Evolutionary conservation across 2,797 vertebrate species (phyloP), one percentile per base, ranked within the genome.

Genomic region (Pseudochirops cupreus): DNA sequence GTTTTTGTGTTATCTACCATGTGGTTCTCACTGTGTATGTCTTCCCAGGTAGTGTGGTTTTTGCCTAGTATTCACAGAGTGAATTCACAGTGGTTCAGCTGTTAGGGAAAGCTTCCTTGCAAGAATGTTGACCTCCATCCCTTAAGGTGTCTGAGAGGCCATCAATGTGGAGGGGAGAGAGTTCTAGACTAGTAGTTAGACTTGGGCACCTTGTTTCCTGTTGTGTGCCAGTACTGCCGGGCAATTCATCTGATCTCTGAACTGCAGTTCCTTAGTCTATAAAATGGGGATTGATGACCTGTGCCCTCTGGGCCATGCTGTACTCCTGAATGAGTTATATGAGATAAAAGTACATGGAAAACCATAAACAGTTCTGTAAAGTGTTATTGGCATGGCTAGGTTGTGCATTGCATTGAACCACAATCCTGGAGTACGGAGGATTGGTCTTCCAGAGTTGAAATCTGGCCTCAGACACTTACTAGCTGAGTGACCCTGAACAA

Each of bases 71-170:
- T 54, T 87, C 28, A 91, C 93, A 91, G 82, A 6, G 6, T 90
- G 46, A 46, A 46, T 46, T 46, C 46, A n/a, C 93, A 26, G 50
- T 54, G 93, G 91, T 94, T 95, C 39, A 82, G 74, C 67, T 39
- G 16, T 96, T 59, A 93, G 67, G 95, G 67, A 92, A 89, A 91
- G 24, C 14, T 31, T 67, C 7, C 28, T 96, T 95, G 67, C 91
- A 87, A 89, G 95, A 50, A 58, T 91, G 96, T 90, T 55, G 59
- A 93, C 33, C 87, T 94, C 91, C 33, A 91, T 93, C 94, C 50
- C 56, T 96, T 56, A 97, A 97, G 90, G 89, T 94, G 95, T 94
- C 52, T 92, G 57, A 96, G 95, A 94, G 39, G 54, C 50, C 92
- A 29, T 93, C 1, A 93, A 90, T 89, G 91, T 92, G 59, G 33